Evolutionary conservation across 2,888 invertebrate genomes (phyloP).

Genomic region (Lordiphosa fenestrarum): DNA sequence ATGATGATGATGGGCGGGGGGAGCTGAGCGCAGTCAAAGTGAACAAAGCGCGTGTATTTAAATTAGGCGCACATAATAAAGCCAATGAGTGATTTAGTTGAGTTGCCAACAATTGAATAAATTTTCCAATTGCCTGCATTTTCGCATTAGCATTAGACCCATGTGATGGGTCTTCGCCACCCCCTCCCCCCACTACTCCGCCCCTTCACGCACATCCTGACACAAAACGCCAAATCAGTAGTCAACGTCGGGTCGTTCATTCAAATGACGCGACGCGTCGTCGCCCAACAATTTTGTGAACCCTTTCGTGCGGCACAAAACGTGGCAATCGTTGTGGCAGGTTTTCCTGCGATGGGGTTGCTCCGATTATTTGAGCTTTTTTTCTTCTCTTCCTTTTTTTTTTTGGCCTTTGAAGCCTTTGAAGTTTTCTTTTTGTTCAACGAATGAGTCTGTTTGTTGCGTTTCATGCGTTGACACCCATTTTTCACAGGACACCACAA

Average conservation of each 20-base stretch:
- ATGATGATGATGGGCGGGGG: slow-evolving; percentile 3
- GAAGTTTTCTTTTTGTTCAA: slow-evolving; percentile 44
- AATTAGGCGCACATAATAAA: slow-evolving; percentile 71
- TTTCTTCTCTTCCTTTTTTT: slow-evolving; percentile 1
- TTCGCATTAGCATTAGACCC: slow-evolving; percentile 74
- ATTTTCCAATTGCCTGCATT: slow-evolving; percentile 78
- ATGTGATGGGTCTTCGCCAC: slow-evolving; percentile 3
- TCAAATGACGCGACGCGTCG: slow-evolving; percentile 57
- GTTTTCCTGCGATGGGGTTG: slow-evolving; percentile 10
- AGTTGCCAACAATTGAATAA: slow-evolving; percentile 78
- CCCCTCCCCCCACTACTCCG: no score
- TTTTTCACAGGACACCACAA: slow-evolving; percentile 30
- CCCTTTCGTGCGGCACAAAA: slow-evolving; percentile 55
- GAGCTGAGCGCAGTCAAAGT: slow-evolving; percentile 17
- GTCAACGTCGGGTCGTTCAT: slow-evolving; percentile 41
- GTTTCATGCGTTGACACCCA: slow-evolving; percentile 68
- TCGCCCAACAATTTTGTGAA: slow-evolving; percentile 56
- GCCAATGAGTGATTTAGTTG: slow-evolving; percentile 76
- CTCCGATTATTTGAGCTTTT: slow-evolving; percentile 44
- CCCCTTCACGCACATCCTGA: slow-evolving; percentile 44
- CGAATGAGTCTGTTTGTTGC: slow-evolving; percentile 66
- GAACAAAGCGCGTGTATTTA: slow-evolving; percentile 52
- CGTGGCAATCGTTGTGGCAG: slow-evolving; percentile 1
- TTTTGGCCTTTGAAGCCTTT: slow-evolving; percentile 45
- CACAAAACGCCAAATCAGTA: slow-evolving; percentile 64